Percentiles rank a stretch among this genome's conserved stretches.
phyloP scores from a whole-genome alignment of 2,888 invertebrate genomes.

The Drosophila trichaetosa region DNA sequence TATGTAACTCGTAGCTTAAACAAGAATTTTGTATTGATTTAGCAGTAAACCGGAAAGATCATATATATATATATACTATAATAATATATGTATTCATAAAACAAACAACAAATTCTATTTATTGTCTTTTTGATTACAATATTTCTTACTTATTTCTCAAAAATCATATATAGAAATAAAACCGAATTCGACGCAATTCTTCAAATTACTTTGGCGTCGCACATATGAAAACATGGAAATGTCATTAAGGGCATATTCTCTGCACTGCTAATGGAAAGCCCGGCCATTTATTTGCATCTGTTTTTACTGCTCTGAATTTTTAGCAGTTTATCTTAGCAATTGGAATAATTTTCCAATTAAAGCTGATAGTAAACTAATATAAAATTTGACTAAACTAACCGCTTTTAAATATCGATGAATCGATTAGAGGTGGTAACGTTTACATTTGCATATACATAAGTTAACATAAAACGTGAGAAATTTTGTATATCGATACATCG shows the following conservation, averaged over 20 bases:
- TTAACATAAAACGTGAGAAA: neutral
- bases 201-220: conserved; percentile 6
- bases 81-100: conserved; percentile 48
- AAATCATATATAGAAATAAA: neutral
- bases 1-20: conserved; percentile 53
- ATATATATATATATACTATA: conserved; percentile 44
- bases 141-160: neutral
- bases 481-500: conserved; percentile 19
- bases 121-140: neutral
- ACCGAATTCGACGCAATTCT: neutral
- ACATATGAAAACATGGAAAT: neutral
- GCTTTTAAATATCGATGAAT: neutral
- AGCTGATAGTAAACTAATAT: conserved; percentile 29
- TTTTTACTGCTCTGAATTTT: conserved; percentile 38
- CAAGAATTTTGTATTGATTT: conserved; percentile 68
- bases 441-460: neutral
- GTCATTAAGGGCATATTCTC: conserved; percentile 14
- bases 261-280: conserved; percentile 23
- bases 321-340: conserved; percentile 25
- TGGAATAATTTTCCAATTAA: conserved; percentile 14
- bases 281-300: conserved; percentile 6
- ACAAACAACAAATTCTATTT: conserved; percentile 6
- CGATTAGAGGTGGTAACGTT: neutral
- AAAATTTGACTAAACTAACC: conserved; percentile 2
- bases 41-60: conserved; percentile 52